Evolutionary conservation across 2,113 vertebrate genomes (phyloP).

Genomic region (Puma concolor): DNA sequence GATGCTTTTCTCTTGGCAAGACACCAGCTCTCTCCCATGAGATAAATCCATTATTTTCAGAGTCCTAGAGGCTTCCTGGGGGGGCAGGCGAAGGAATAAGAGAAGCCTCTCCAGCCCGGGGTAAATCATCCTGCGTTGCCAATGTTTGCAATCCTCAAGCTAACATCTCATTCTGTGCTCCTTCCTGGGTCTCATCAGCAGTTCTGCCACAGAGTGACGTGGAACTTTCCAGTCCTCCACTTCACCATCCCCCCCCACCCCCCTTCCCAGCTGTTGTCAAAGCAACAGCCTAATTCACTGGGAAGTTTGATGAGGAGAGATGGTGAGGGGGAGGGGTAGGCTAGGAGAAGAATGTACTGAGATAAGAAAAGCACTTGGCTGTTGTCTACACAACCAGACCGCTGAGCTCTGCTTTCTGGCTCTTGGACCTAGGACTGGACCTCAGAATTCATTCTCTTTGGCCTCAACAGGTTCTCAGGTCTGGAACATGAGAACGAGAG

Average conservation of each 20-base stretch:
- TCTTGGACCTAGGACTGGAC: background rate
- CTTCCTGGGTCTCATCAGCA: background rate
- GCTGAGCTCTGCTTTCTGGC: background rate
- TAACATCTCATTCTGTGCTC: background rate
- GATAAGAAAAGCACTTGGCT: background rate
- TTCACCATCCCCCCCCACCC: background rate
- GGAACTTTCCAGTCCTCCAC: background rate
- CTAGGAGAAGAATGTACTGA: background rate
- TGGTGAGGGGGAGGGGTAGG: background rate
- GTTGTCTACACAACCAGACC: background rate
- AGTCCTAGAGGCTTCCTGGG: background rate
- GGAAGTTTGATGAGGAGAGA: background rate
- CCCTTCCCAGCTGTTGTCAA: slow-evolving; percentile 55
- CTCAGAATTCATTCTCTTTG: background rate
- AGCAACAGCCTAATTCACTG: slow-evolving; percentile 51
- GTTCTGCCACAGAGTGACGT: background rate
- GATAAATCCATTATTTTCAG: slow-evolving; percentile 36
- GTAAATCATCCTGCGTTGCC: background rate
- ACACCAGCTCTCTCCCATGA: slow-evolving; percentile 38
- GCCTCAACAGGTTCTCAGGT: background rate
- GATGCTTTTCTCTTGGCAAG: slow-evolving; percentile 52
- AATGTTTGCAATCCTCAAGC: background rate
- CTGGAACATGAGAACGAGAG: background rate
- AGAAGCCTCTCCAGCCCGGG: background rate
- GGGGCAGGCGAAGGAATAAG: background rate